phyloP scores from a whole-genome alignment of 2,797 vertebrate species.

The Sphenopsis melanotis region DNA sequence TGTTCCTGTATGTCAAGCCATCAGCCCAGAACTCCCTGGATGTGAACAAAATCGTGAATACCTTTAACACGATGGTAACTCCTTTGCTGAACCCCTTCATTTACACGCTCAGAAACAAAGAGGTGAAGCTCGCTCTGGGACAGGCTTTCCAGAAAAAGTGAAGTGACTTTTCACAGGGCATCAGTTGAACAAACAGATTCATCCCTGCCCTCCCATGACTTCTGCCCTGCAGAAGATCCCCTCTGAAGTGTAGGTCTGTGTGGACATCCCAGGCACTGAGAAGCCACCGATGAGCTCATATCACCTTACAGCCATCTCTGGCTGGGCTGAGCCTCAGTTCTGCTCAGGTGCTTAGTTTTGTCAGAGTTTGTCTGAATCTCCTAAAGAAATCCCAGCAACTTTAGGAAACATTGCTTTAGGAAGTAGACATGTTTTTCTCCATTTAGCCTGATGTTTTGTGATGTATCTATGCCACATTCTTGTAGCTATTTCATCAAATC shows the following conservation, averaged over 20 bases:
- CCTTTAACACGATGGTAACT: conserved; percentile 62
- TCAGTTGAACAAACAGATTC: not conserved
- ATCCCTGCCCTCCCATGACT: not conserved
- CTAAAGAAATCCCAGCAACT: not conserved
- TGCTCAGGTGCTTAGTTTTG: not conserved
- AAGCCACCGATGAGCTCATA: not conserved
- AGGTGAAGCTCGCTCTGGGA: conserved; percentile 41
- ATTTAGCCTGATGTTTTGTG: not conserved
- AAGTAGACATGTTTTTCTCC: not conserved
- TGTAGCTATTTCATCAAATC: not conserved
- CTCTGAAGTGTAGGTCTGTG: not conserved
- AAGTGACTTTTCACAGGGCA: not conserved
- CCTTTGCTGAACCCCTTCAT: conserved; percentile 67
- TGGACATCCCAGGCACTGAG: not conserved
- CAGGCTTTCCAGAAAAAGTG: not conserved
- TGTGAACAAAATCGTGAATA: conserved; percentile 12
- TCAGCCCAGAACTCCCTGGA: conserved; percentile 25
- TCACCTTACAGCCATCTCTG: not conserved
- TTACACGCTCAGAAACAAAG: conserved; percentile 65
- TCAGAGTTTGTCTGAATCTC: not conserved
- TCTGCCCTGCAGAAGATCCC: not conserved
- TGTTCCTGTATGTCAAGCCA: conserved; percentile 60
- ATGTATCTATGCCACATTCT: not conserved
- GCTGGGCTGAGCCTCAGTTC: not conserved
- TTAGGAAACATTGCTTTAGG: not conserved